phyloP scores from a whole-genome alignment of 2,888 invertebrate species.

The Liposcelis brunnea region DNA sequence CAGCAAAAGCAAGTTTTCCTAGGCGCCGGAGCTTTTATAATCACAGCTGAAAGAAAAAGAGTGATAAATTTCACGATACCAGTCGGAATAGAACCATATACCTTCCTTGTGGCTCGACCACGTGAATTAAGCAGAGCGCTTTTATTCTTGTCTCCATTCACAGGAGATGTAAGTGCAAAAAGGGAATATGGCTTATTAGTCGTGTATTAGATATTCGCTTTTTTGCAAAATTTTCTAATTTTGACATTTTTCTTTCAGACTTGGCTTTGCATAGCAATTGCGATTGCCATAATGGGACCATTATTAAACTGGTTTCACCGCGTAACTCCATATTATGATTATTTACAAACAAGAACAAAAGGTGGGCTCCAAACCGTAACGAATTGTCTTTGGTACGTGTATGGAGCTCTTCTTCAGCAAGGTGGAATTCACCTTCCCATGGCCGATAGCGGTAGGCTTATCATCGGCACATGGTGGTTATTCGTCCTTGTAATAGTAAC shows the following conservation, averaged over 20 bases:
- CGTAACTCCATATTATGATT: conserved; percentile 52
- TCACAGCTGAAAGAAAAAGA: conserved; percentile 32
- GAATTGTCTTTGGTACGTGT: conserved; percentile 75
- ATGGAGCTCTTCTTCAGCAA: conserved; percentile 80
- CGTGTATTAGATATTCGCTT: not conserved
- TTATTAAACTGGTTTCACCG: conserved; percentile 55
- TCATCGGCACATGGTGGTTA: conserved; percentile 85
- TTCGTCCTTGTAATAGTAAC: conserved; percentile 77
- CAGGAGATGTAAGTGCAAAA: conserved; percentile 26
- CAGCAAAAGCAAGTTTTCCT: conserved; percentile 32
- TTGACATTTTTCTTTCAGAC: conserved; percentile 40
- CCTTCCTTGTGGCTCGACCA: conserved; percentile 62
- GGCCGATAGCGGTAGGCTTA: conserved; percentile 68
- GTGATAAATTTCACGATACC: conserved; percentile 61
- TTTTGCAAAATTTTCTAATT: not conserved
- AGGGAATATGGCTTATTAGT: not conserved
- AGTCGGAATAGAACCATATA: conserved; percentile 60
- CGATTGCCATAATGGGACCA: conserved; percentile 61
- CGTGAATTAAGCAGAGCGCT: conserved; percentile 64
- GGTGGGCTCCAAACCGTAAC: conserved; percentile 18
- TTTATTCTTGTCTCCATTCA: conserved; percentile 68
- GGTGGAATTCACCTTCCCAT: conserved; percentile 75
- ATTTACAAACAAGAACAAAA: conserved; percentile 34
- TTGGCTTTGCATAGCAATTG: conserved; percentile 61
- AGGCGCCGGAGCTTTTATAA: conserved; percentile 41